phyloP scores from a whole-genome alignment of 2,113 vertebrate species.

The Fregetta grallaria region DNA sequence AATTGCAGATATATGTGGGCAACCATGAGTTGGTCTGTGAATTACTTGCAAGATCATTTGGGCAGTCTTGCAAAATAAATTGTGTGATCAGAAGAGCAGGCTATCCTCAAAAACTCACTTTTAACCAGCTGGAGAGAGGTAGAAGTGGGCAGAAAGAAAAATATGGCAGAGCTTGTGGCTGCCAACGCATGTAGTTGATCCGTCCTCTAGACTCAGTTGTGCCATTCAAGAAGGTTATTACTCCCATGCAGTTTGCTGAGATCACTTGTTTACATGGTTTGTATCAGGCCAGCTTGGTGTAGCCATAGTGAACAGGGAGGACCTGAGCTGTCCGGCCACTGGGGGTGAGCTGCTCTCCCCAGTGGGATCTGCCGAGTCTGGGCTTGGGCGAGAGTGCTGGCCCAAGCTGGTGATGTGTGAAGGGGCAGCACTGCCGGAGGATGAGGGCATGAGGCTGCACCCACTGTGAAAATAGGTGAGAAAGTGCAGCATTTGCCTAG shows the following conservation, averaged over 20 bases:
- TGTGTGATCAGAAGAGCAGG: not conserved
- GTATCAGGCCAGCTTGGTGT: rapidly evolving
- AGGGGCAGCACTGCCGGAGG: not conserved
- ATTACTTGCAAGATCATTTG: not conserved
- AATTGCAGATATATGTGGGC: not conserved
- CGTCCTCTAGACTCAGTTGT: not conserved
- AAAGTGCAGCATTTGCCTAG: not conserved
- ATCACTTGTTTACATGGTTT: not conserved
- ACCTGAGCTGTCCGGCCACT: not conserved
- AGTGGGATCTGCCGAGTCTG: not conserved
- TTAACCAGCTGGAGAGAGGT: not conserved
- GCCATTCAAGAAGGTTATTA: not conserved
- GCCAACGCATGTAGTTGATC: not conserved
- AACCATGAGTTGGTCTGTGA: not conserved
- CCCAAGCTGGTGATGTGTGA: not conserved
- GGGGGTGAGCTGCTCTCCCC: not conserved
- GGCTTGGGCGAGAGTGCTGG: rapidly evolving
- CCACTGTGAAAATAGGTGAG: not conserved
- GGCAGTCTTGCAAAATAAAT: not conserved
- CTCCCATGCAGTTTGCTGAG: not conserved
- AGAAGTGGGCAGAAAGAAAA: not conserved
- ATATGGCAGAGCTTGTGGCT: rapidly evolving
- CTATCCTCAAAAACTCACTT: not conserved
- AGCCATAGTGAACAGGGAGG: not conserved
- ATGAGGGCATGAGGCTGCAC: not conserved